These are phyloP conservation scores for Isaurus tuberculatus DNA, from an alignment of 92 coral and sea anemone genomes.

Conservation along the genomic window DNA sequence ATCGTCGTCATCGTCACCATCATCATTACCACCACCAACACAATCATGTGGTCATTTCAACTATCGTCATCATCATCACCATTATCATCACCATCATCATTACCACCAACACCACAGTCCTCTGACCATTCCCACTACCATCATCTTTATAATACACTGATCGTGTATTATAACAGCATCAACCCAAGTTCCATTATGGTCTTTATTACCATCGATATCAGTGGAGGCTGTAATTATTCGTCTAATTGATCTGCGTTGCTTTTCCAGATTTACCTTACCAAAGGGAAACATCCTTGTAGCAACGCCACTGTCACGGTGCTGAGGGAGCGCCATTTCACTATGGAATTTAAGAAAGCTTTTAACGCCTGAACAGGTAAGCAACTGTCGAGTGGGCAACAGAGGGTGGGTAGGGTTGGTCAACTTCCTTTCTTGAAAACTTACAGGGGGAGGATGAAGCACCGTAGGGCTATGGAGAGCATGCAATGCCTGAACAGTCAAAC, in stretches of 20 bases:
- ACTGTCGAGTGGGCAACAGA: too few relatives aligned
- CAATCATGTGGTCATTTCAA: not conserved
- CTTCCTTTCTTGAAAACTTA: too few relatives aligned
- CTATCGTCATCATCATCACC: not conserved
- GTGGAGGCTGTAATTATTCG: too few relatives aligned
- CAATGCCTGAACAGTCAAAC: too few relatives aligned
- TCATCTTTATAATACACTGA: not conserved
- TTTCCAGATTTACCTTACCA: slow-evolving; percentile 28
- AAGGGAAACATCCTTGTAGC: slow-evolving; percentile 19
- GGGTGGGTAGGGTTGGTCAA: too few relatives aligned
- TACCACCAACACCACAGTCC: too few relatives aligned
- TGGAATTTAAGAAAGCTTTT: slow-evolving; percentile 32
- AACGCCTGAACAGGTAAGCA: slow-evolving; percentile 7
- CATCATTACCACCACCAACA: not conserved
- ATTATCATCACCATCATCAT: not conserved
- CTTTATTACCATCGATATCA: too few relatives aligned
- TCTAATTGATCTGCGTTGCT: not conserved
- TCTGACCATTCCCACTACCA: too few relatives aligned
- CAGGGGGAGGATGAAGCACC: too few relatives aligned
- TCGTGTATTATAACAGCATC: not conserved
- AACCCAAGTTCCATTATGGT: too few relatives aligned
- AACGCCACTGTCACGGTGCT: slow-evolving; percentile 35
- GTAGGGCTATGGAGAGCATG: too few relatives aligned
- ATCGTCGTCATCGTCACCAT: not conserved
- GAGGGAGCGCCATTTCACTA: slow-evolving; percentile 21